Percentiles rank a stretch among this genome's conserved stretches.
Evolutionary conservation across 1,140 invertebrate genomes (phyloP).

Genomic region (Physella acuta): DNA sequence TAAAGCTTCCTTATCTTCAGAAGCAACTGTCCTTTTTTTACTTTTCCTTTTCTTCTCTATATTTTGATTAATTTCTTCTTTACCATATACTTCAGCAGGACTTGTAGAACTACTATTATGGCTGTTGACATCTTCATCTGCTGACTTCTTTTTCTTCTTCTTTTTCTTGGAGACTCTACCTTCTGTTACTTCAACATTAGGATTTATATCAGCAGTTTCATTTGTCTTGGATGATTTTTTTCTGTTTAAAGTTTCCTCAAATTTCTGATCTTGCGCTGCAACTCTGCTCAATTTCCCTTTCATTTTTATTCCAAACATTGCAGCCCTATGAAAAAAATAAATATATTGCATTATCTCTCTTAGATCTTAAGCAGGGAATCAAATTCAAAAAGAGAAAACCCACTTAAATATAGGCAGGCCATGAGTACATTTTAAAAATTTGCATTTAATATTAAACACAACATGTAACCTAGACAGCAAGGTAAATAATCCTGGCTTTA

Average conservation of each 20-base stretch:
- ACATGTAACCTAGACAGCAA: not conserved
- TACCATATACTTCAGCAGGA: not conserved
- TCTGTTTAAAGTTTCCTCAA: slow-evolving; percentile 6
- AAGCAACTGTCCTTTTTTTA: slow-evolving; percentile 1
- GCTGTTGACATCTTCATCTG: not conserved
- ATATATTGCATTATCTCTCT: not conserved
- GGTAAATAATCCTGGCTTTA: not conserved
- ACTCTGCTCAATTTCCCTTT: slow-evolving; percentile 11
- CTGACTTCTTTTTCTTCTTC: not conserved
- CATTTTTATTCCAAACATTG: slow-evolving; percentile 21
- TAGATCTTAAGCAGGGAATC: not conserved
- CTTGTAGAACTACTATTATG: not conserved
- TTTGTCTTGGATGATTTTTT: not conserved
- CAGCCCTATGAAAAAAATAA: slow-evolving; percentile 14
- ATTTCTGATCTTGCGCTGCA: slow-evolving; percentile 4
- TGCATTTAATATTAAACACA: not conserved
- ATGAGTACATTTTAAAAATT: no score
- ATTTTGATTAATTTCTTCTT: not conserved
- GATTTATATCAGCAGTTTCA: not conserved
- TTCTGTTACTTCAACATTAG: not conserved
- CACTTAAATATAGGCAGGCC: no score
- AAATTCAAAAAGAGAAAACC: no score
- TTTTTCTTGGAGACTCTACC: slow-evolving; percentile 13
- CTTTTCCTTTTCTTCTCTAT: slow-evolving; percentile 4
- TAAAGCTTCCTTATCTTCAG: not conserved